Conservation (phyloP, 1,140 invertebrate species). For the Lasioglossum baleicum region DNA sequence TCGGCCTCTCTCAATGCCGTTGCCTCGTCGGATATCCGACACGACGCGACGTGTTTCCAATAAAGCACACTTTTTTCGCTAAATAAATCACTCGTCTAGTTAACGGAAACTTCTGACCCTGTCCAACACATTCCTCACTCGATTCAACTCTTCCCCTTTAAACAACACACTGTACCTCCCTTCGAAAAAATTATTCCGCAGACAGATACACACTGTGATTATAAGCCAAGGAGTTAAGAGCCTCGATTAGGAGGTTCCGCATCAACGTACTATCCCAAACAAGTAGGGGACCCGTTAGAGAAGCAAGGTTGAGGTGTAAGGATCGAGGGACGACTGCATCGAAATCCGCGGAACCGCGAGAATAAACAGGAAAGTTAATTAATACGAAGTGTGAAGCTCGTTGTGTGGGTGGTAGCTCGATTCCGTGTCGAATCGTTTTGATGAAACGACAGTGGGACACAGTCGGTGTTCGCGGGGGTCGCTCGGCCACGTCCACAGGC, state of each 20-base stretch:
- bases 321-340: background rate
- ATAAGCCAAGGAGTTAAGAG: too few relatives aligned
- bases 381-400: background rate
- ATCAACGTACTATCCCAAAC: too few relatives aligned
- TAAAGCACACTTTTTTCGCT: constrained; percentile 48
- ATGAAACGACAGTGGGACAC: constrained; percentile 31
- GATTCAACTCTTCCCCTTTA: too few relatives aligned
- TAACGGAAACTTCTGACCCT: background rate
- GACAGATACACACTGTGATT: too few relatives aligned
- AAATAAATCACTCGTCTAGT: constrained; percentile 26
- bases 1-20: constrained; percentile 22
- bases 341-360: background rate
- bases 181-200: too few relatives aligned
- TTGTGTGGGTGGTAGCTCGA: background rate
- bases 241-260: too few relatives aligned
- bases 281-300: too few relatives aligned
- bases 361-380: constrained; percentile 24
- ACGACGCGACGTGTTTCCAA: constrained; percentile 60
- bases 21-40: constrained; percentile 45
- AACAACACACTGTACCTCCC: too few relatives aligned
- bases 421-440: constrained; percentile 29
- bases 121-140: too few relatives aligned
- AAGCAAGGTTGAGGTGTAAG: too few relatives aligned
- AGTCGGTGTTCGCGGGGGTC: constrained; percentile 20
- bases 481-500: constrained; percentile 26